Evolutionary conservation across 2,113 vertebrate genomes (phyloP), one percentile per base, ranked within the genome.

Genomic region (Sylvietta virens): DNA sequence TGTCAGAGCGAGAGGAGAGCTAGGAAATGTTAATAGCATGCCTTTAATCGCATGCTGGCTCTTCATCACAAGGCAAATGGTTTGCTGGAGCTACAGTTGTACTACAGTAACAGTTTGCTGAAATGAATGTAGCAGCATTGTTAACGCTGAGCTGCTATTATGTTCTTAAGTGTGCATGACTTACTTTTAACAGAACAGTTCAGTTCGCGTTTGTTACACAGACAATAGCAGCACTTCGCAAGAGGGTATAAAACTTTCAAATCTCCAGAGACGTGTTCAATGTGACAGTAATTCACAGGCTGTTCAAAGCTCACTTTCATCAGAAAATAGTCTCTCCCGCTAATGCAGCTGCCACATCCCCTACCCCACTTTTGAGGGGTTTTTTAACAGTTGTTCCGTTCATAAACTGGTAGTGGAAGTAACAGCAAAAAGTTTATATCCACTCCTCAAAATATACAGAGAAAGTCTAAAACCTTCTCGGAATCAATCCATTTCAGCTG

Each of bases 31-130:
- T 96, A 92, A 93, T 61, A 81, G 73, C 50, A 30, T 14, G 48
- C 24, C 76, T 96, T 91, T 78, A 90, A 83, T 77, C 6, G 0
- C 74, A 58, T 4, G 13, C 88, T 81, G 88, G 67, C 44, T 78
- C 90, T 92, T 90, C 76, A 84, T 83, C 92, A 86, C 78, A 73
- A 88, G 78, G 58, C 39, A 95, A 95, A 88, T 8, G 13, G 88
- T 51, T 83, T 90, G 78, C 76, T 56, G 54, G 56, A 78, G 62
- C 60, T 90, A 40, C 69, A 70, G 23, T n/a, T 81, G 45, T 81
- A 83, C 27, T 70, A 72, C 54, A 89, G 51, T 76, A 83, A 74
- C 40, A 93, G 69, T 88, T 78, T 92, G n/a, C 92, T 28, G 60
- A 90, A 66, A 67, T 70, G 90, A 93, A 95, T n/a, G 90, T 8